Evolutionary conservation across 2,797 vertebrate genomes (phyloP).

Genomic region (Cyprinella venusta): DNA sequence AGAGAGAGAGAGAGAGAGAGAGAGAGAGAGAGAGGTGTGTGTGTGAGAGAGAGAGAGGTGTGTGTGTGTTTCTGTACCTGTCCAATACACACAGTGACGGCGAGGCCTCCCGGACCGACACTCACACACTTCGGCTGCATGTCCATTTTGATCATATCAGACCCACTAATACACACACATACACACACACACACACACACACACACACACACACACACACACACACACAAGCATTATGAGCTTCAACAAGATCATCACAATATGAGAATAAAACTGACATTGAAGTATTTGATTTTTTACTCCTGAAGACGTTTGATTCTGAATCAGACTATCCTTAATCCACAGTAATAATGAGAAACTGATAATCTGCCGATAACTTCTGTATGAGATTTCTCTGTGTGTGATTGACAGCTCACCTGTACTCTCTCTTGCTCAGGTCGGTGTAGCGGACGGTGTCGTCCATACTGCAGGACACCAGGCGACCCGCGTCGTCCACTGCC

Average conservation of each 20-base stretch:
- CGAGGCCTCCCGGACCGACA: conserved; percentile 81
- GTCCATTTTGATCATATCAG: conserved; percentile 92
- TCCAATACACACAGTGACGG: conserved; percentile 87
- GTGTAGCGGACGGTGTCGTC: conserved; percentile 94
- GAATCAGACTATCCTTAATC: background rate
- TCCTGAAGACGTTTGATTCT: background rate
- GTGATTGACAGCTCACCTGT: conserved; percentile 81
- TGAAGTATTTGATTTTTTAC: background rate
- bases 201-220: background rate
- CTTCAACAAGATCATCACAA: background rate
- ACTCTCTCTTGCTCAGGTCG: conserved; percentile 80
- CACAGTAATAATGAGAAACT: too few species aligned
- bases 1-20: background rate
- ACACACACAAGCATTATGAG: background rate
- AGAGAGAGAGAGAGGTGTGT: background rate
- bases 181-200: conserved; percentile 1
- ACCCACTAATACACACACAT: conserved; percentile 75
- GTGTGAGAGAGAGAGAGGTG: background rate
- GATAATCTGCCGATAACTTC: too few species aligned
- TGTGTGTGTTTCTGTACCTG: conserved; percentile 77
- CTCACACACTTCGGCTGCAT: conserved; percentile 89
- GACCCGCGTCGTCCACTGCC: conserved; percentile 75
- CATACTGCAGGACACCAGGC: conserved; percentile 94
- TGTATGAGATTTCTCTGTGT: background rate
- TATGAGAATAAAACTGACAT: background rate